Evolutionary conservation across 2,888 invertebrate species (phyloP).

Genomic region (Hyalella azteca): DNA sequence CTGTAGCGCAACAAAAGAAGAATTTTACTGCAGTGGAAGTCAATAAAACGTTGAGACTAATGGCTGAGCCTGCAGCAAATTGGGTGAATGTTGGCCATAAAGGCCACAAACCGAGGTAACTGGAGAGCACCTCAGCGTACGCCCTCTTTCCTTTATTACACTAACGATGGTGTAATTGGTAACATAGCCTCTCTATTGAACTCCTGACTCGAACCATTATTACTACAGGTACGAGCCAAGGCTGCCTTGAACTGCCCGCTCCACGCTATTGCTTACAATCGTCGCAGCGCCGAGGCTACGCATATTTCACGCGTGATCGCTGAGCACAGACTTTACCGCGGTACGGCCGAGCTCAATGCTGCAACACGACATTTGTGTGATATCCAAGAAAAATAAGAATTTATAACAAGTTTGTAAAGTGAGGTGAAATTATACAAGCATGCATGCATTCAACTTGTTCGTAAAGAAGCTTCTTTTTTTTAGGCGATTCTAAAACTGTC

Average conservation of each 20-base stretch:
- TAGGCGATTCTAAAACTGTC: no score
- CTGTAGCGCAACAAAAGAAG: constrained; percentile 32
- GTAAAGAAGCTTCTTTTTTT: no score
- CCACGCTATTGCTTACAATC: constrained; percentile 17
- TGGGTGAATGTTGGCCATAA: constrained; percentile 36
- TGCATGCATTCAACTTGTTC: no score
- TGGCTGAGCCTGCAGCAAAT: constrained; percentile 30
- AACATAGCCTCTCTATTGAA: constrained; percentile 36
- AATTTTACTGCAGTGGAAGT: constrained; percentile 34
- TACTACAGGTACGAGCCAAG: constrained; percentile 9
- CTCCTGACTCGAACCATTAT: constrained; percentile 31
- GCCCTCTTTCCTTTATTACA: constrained; percentile 37
- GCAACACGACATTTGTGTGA: no score
- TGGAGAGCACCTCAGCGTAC: constrained; percentile 7
- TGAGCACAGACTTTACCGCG: no score
- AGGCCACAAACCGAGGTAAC: constrained; percentile 36
- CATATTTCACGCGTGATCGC: no score
- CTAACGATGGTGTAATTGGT: constrained; percentile 35
- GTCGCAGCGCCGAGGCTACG: not conserved
- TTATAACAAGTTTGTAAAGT: no score
- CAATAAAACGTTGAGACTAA: constrained; percentile 32
- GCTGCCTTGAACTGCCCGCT: constrained; percentile 10
- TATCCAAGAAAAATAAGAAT: no score
- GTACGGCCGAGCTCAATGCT: no score
- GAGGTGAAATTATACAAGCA: no score